phyloP scores from a whole-genome alignment of 2,888 invertebrate species.

The Amphipoea lucens region DNA sequence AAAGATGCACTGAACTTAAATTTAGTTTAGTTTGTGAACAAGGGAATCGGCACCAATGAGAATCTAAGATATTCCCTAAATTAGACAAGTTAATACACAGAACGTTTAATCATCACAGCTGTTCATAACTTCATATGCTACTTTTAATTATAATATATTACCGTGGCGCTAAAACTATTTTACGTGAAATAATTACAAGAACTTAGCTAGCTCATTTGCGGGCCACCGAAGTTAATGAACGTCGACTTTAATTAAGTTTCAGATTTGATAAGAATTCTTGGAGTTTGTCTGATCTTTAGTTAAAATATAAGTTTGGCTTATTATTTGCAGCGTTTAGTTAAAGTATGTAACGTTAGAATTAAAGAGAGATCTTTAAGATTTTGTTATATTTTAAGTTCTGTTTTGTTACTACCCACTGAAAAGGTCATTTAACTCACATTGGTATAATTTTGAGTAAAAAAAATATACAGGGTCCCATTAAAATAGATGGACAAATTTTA shows the following conservation, averaged over 20 bases:
- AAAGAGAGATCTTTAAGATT: background rate
- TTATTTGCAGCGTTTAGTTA: background rate
- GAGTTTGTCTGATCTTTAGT: slow-evolving; percentile 45
- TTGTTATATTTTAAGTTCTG: background rate
- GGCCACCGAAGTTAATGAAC: slow-evolving; percentile 77
- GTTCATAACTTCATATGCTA: slow-evolving; percentile 18
- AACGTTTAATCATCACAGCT: background rate
- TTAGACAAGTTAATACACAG: background rate
- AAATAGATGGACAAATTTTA: too few species aligned
- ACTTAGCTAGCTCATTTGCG: slow-evolving; percentile 79
- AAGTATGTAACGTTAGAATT: background rate
- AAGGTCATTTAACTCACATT: background rate
- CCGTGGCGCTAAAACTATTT: slow-evolving; percentile 44
- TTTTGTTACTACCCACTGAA: background rate
- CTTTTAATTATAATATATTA: slow-evolving; percentile 35
- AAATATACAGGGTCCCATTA: too few species aligned
- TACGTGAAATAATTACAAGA: slow-evolving; percentile 68
- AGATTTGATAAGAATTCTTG: slow-evolving; percentile 74
- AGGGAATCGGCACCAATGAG: too few species aligned
- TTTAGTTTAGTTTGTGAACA: too few species aligned
- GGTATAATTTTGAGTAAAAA: too few species aligned
- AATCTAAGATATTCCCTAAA: background rate
- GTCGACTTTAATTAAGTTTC: slow-evolving; percentile 77
- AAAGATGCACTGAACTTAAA: too few species aligned
- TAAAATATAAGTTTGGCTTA: slow-evolving; percentile 34